Base-by-base conservation (phyloP, 1,140 invertebrate species). In the Oryctes rhinoceros region DNA sequence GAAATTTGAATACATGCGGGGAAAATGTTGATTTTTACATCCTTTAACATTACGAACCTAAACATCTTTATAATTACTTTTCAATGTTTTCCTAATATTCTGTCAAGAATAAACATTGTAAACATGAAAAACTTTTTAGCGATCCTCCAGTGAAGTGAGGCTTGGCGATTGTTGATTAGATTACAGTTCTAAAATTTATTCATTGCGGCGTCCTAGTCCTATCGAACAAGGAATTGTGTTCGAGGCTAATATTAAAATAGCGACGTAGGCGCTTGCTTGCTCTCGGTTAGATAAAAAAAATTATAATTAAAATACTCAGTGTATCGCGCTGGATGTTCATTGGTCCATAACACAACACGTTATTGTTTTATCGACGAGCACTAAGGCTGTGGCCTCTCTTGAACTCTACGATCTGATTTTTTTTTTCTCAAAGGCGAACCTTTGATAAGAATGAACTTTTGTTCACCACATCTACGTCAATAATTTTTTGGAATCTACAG, bases 301-400 rank as follows among this genome's bases (percentile, higher is more conserved):
- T 37, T 24, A 11, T 71, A 20, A 1, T 71, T 18, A 35, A 24
- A 24, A 30, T 35, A 71, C 24, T 71, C 3, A 24, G 9, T 71
- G 24, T 5, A 71, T 71, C 65, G 20, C 20, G n/a, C 65, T 71
- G 65, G 65, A 71, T 71, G 65, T 24, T 71, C 24, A 71, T 71
- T 71, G 65, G 65, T 71, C 24, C n/a, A 37, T 30, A 71, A 11
- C 4, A 6, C 18, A 71, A 71, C 65, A 71, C 65, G 65, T 71
- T 71, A 71, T 71, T 71, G 35, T 71, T 71, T 59, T 59, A 59
- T 59, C 53, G 18, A 71, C 35, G 24, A 4, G 24, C 24, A 71
- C 35, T 30, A 30, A 71, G 24, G 65, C 35, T 71, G 30, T 71
- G 65, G 65, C 65, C 65, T 71, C 65, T 71, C 24, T 71, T 71